phyloP scores from a whole-genome alignment of 2,797 vertebrate species.

The Psittacula echo region DNA sequence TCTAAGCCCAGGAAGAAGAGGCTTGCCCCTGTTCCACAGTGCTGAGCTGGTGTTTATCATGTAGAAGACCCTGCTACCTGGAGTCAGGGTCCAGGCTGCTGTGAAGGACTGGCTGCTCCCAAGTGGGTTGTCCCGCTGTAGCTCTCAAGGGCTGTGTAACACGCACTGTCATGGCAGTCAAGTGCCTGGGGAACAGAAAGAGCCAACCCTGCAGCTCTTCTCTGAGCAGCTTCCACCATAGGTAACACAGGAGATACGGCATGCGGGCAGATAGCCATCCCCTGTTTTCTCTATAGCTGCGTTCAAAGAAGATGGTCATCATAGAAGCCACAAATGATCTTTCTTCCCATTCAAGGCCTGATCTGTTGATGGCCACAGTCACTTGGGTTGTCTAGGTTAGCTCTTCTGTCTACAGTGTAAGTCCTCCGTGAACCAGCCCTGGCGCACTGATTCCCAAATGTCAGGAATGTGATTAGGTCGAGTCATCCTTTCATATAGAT shows the following conservation, averaged over 20 bases:
- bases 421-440: neutral
- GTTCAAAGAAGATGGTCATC: neutral
- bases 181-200: neutral
- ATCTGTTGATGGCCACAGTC: neutral
- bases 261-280: neutral
- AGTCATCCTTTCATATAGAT: neutral
- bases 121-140: accelerated
- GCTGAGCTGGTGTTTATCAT: neutral
- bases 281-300: neutral
- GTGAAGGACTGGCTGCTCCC: neutral
- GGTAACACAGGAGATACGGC: neutral
- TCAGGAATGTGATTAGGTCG: neutral
- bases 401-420: neutral
- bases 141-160: neutral
- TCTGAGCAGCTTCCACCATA: neutral
- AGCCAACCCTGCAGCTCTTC: neutral
- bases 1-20: neutral
- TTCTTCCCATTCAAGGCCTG: neutral
- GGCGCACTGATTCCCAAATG: neutral
- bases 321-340: neutral
- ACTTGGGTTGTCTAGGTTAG: neutral
- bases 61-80: neutral
- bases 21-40: neutral
- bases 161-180: neutral
- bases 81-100: neutral